Base-by-base conservation (phyloP, 1,140 invertebrate genomes). In the Megalonaias nervosa region DNA sequence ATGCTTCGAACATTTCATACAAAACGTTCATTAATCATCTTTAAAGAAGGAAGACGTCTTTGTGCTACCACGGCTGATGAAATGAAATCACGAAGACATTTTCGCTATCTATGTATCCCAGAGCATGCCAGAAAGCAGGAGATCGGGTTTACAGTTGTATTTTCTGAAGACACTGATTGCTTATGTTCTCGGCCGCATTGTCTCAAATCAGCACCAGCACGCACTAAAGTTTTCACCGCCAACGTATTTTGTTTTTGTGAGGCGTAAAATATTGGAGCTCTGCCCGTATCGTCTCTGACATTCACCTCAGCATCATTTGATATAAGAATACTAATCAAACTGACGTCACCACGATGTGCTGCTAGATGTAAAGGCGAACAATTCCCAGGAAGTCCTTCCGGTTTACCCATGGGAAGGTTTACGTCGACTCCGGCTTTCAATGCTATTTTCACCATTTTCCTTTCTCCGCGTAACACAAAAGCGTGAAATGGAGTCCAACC, bases 281-380 rank as follows among this genome's bases (percentile, higher is more conserved):
- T 79, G 19, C 77, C 73, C 3, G 38, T 66, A 58, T 72, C 77
- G 72, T 87, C 85, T 67, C 76, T 78, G 23, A 68, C 64, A 62
- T 85, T 74, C 1, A 87, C 55, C 19, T 81, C 62, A 12, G 85
- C 85, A n/a, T 81, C 84, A 59, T 83, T 77, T 62, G 84, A 80
- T 14, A 87, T n/a, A 14, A 89, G 79, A 57, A 88, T 69, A 68
- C 86, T 79, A 14, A 87, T 81, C 14, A 89, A 81, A 65, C 85
- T 88, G 59, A 87, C 82, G 75, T 89, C 87, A 66, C 87, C 87
- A 19, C 87, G 82, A 76, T 89, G 81, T 9, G 87, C 84, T 17
- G 87, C 87, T n/a, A 89, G 74, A 60, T 89, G 87, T n/a, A 89
- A 74, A 38, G 86, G 84, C 12, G 83, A 73, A 70, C 86, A 89